phyloP scores from a whole-genome alignment of 2,113 vertebrate species.

The Condylura cristata region DNA sequence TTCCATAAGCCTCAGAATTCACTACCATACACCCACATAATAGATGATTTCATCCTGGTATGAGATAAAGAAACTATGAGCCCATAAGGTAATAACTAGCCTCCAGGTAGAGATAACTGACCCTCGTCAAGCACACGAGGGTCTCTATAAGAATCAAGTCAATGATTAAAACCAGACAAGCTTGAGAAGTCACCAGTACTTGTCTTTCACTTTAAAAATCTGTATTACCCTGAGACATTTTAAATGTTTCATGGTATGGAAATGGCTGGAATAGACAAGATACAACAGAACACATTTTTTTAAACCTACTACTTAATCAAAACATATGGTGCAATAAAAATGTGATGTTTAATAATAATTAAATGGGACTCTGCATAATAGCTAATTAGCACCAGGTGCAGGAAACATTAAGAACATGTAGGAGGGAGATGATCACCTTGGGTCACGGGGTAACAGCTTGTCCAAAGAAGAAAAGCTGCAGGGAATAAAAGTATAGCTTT shows the following conservation, averaged over 20 bases:
- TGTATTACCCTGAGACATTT: not conserved
- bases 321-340: conserved; percentile 33
- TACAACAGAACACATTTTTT: conserved; percentile 28
- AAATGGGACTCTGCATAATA: conserved; percentile 14
- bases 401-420: not conserved
- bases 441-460: conserved; percentile 14
- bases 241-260: not conserved
- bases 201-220: not conserved
- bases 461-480: not conserved
- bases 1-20: not conserved
- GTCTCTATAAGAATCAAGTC: not conserved
- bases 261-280: conserved; percentile 13
- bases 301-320: conserved; percentile 31
- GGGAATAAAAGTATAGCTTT: not conserved
- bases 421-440: not conserved
- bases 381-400: conserved; percentile 7
- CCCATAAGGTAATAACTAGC: not conserved
- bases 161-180: not conserved
- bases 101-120: not conserved
- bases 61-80: not conserved
- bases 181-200: not conserved
- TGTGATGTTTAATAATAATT: conserved; percentile 16
- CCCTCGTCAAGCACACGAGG: not conserved
- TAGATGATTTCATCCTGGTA: not conserved
- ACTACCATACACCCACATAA: not conserved